These are phyloP conservation scores for Macrophya annulata DNA, from an alignment of 2,888 invertebrate genomes.

Conservation along the genomic window DNA sequence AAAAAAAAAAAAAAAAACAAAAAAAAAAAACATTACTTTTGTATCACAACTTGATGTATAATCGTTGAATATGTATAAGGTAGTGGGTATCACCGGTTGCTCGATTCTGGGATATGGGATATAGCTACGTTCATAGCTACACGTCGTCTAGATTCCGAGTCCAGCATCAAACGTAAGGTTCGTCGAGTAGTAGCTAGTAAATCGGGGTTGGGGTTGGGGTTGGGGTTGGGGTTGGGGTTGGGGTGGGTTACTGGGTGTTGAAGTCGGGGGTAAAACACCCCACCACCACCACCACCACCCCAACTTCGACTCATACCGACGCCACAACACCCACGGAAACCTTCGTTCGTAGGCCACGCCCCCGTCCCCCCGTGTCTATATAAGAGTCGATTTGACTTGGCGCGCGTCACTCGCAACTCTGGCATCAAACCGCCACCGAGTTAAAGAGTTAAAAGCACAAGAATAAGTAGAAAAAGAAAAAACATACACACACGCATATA, in stretches of 20 bases:
- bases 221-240: background rate
- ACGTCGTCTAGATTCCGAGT: slow-evolving; percentile 7
- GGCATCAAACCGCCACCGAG: slow-evolving; percentile 60
- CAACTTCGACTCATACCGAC: background rate
- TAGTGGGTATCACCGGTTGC: background rate
- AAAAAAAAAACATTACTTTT: too few relatives aligned
- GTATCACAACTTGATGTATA: background rate
- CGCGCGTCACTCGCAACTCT: slow-evolving; percentile 73
- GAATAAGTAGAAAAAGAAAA: background rate
- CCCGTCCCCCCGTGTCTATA: slow-evolving; percentile 73
- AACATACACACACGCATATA: background rate
- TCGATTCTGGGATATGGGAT: background rate
- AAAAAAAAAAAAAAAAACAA: too few relatives aligned
- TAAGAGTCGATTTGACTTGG: slow-evolving; percentile 69
- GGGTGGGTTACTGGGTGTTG: background rate
- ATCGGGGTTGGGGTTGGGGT: background rate
- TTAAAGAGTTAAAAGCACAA: background rate
- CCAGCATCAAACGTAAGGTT: slow-evolving; percentile 3
- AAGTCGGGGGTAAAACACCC: slow-evolving; percentile 9
- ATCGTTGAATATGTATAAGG: background rate
- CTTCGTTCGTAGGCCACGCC: slow-evolving; percentile 20
- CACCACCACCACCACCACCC: background rate
- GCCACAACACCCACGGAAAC: slow-evolving; percentile 48
- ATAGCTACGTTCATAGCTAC: background rate
- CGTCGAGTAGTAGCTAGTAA: background rate